These are phyloP conservation scores for Nasonovia ribisnigri DNA, from an alignment of 2,888 invertebrate species.

Conservation along the genomic window DNA sequence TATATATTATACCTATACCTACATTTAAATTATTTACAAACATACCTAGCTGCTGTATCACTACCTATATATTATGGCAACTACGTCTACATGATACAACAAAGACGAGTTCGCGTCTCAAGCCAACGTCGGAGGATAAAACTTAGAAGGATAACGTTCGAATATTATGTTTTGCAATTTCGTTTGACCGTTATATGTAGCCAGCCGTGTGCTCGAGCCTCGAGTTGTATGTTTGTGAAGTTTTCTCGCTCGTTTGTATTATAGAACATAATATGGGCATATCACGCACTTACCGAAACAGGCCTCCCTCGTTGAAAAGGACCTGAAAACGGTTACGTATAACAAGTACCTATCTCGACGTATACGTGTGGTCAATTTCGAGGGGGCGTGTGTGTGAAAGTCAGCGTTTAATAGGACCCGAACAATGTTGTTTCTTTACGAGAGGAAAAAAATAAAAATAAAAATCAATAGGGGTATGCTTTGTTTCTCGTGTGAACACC, in stretches of 20 bases:
- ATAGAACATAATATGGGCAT: conserved; percentile 8
- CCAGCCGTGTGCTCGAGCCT: background rate
- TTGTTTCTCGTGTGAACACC: conserved; percentile 57
- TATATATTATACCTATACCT: background rate
- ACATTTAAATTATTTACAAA: too few relatives aligned
- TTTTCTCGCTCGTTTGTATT: background rate
- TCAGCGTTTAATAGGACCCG: conserved; percentile 31
- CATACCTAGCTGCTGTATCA: background rate
- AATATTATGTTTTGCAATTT: background rate
- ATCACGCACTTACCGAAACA: background rate
- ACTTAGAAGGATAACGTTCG: background rate
- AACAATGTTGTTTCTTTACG: conserved; percentile 49
- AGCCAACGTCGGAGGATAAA: background rate
- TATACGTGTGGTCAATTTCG: conserved; percentile 41
- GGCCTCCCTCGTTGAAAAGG: background rate
- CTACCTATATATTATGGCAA: background rate
- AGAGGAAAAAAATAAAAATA: background rate
- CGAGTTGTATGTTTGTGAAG: conserved; percentile 2
- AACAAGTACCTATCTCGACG: background rate
- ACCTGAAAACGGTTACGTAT: conserved; percentile 15
- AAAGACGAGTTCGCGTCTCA: background rate
- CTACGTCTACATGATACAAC: background rate
- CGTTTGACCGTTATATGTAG: background rate
- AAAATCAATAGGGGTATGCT: conserved; percentile 61
- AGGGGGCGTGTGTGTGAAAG: conserved; percentile 56